A percentile compares a stretch with the other conserved stretches of the same genome.
Evolutionary conservation across 2,888 invertebrate genomes (phyloP).

Genomic region (Willowsia nigromaculata): DNA sequence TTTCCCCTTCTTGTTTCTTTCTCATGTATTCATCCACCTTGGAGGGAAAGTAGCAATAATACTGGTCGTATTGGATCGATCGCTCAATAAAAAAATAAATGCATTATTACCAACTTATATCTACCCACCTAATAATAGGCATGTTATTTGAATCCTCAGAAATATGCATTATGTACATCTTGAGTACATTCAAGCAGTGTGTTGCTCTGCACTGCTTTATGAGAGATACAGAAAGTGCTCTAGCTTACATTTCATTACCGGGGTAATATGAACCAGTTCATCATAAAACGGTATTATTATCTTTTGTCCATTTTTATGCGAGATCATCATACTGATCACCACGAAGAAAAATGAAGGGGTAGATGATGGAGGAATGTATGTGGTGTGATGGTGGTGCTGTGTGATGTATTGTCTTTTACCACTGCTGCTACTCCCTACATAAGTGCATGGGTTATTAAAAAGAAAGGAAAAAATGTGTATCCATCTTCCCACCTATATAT

Average conservation of each 20-base stretch:
- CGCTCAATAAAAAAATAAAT: conserved; percentile 31
- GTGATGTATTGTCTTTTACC: too few relatives aligned
- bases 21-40: not conserved
- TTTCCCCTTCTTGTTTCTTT: not conserved
- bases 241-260: too few relatives aligned
- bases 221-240: too few relatives aligned
- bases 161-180: too few relatives aligned
- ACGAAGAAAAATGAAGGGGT: too few relatives aligned
- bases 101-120: conserved; percentile 15
- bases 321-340: too few relatives aligned
- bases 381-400: too few relatives aligned
- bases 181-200: too few relatives aligned
- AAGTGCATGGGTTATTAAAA: not conserved
- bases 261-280: not conserved
- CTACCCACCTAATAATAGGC: not conserved
- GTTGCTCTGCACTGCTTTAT: too few relatives aligned
- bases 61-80: conserved; percentile 16
- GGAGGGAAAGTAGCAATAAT: not conserved
- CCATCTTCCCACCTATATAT: not conserved
- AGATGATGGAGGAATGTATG: too few relatives aligned
- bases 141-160: not conserved
- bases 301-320: not conserved
- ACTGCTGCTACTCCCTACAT: not conserved
- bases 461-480: not conserved
- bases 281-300: too few relatives aligned